phyloP scores from a whole-genome alignment of 2,888 invertebrate genomes.

The Drosophila mercatorum region DNA sequence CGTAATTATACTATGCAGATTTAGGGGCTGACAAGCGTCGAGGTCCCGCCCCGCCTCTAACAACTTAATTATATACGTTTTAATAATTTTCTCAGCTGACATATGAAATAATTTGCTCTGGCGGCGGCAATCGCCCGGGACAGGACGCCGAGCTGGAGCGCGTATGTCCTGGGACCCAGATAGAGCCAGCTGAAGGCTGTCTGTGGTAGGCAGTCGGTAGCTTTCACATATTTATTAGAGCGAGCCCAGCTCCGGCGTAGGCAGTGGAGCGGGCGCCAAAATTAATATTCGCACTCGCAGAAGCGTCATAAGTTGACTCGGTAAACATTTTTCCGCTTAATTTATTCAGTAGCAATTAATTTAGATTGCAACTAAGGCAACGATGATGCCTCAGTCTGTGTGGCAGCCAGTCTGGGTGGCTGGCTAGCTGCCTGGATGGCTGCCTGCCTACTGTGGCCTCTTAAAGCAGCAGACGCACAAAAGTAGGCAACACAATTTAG shows the following conservation, averaged over 20 bases:
- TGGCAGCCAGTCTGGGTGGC: neutral
- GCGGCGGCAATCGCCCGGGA: conserved; percentile 41
- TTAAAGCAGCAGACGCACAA: conserved; percentile 32
- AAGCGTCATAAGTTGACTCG: conserved; percentile 75
- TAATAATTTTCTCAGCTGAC: conserved; percentile 66
- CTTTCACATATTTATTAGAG: conserved; percentile 57
- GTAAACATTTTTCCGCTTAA: conserved; percentile 78
- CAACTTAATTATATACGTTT: conserved; percentile 64
- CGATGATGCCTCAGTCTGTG: conserved; percentile 10
- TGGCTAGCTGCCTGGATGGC: neutral
- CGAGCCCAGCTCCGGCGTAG: conserved; percentile 20
- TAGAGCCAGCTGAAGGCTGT: conserved; percentile 24
- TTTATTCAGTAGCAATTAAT: conserved; percentile 78
- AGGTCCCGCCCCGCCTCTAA: conserved; percentile 43
- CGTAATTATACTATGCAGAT: conserved; percentile 60
- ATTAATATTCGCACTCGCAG: conserved; percentile 74
- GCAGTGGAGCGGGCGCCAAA: conserved; percentile 46
- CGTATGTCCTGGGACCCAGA: conserved; percentile 20
- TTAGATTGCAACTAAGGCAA: conserved; percentile 79
- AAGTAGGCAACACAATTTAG: conserved; percentile 41
- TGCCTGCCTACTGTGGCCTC: neutral
- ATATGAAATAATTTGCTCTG: conserved; percentile 74
- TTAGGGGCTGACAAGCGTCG: conserved; percentile 38
- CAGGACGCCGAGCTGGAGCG: conserved; percentile 22
- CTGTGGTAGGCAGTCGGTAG: conserved; percentile 22